phyloP scores from a whole-genome alignment of 2,888 invertebrate genomes.

The Drosophila subsilvestris region DNA sequence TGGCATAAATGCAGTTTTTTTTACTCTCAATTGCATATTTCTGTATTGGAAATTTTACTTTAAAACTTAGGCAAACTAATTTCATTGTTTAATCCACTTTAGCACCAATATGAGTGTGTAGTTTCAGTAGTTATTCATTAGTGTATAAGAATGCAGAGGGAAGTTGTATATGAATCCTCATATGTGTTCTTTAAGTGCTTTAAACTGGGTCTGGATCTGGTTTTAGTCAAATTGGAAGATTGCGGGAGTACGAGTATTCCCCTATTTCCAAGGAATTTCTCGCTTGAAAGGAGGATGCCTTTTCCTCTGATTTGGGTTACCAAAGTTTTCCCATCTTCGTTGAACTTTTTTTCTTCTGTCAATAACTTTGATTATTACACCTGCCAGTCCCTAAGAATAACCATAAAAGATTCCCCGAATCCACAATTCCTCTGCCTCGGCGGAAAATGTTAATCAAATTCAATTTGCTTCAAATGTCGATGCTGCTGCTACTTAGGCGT shows the following conservation, averaged over 20 bases:
- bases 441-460: conserved; percentile 64
- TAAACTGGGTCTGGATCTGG: no score
- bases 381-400: conserved; percentile 41
- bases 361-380: conserved; percentile 35
- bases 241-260: no score
- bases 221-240: no score
- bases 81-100: not conserved
- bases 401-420: conserved; percentile 30
- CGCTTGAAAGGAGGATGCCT: no score
- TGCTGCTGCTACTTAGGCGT: conserved; percentile 35
- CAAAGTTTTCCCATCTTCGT: not conserved
- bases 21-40: conserved; percentile 12
- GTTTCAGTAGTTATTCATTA: no score
- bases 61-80: not conserved
- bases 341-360: conserved; percentile 4
- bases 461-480: conserved; percentile 64
- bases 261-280: no score
- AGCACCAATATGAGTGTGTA: no score
- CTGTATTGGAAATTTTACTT: not conserved
- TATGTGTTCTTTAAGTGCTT: no score
- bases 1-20: conserved; percentile 30
- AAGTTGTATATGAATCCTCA: no score
- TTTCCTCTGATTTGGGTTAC: not conserved
- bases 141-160: no score
- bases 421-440: not conserved